A percentile compares a stretch with the other conserved stretches of the same genome.
These are phyloP conservation scores for Zhengitettix transpicula DNA, from an alignment of 2,888 invertebrate species.

Conservation along the genomic window DNA sequence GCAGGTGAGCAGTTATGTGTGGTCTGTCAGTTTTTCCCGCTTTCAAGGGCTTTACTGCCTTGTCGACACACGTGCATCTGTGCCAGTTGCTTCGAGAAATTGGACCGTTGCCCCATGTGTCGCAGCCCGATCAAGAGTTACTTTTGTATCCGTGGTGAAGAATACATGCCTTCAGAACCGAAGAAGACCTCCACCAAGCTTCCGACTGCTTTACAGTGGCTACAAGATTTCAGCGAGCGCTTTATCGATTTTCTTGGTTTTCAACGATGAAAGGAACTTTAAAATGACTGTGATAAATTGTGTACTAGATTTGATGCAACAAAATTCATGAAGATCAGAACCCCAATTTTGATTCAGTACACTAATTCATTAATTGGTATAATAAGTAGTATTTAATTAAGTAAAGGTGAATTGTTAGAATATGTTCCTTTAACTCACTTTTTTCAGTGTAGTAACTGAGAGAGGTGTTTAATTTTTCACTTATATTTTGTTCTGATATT, in stretches of 20 bases:
- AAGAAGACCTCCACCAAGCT: slow-evolving; percentile 18
- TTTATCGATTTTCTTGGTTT: slow-evolving; percentile 60
- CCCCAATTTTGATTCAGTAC: too few relatives aligned
- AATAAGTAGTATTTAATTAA: too few relatives aligned
- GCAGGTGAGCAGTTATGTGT: slow-evolving; percentile 53
- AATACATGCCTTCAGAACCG: slow-evolving; percentile 37
- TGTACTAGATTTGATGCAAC: background rate
- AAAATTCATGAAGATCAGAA: background rate
- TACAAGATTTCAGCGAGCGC: slow-evolving; percentile 50
- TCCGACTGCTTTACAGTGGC: slow-evolving; percentile 27
- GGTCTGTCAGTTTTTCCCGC: slow-evolving; percentile 63
- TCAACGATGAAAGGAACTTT: slow-evolving; percentile 23
- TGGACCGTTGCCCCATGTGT: slow-evolving; percentile 78
- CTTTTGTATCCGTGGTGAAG: slow-evolving; percentile 66
- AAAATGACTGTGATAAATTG: background rate
- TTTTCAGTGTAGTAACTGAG: too few relatives aligned
- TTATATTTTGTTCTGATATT: too few relatives aligned
- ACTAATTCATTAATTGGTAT: too few relatives aligned
- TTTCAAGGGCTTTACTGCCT: slow-evolving; percentile 64
- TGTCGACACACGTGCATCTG: slow-evolving; percentile 78
- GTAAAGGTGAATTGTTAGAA: too few relatives aligned
- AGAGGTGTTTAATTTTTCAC: too few relatives aligned
- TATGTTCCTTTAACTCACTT: too few relatives aligned
- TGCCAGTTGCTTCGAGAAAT: slow-evolving; percentile 57
- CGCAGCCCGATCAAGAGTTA: slow-evolving; percentile 66